Evolutionary conservation across 2,113 vertebrate genomes (phyloP), one percentile per base, ranked within the genome.

Genomic region (Petrocephalus microphthalmus): DNA sequence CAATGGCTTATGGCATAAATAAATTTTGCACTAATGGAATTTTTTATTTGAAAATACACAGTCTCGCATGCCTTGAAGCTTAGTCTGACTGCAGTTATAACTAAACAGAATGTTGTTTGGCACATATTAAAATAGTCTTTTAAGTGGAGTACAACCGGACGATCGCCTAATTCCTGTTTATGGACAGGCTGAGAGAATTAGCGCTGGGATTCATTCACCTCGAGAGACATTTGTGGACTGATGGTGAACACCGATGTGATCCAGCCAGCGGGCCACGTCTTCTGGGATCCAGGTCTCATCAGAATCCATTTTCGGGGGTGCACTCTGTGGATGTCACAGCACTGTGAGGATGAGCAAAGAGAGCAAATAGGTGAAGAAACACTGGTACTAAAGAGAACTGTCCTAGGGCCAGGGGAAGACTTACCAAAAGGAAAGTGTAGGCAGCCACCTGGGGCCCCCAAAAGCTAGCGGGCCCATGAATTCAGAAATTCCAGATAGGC

Each of bases 211-310:
- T 13, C 64, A 71, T 15, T 74, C 71, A 78, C 94, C 94, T 90
- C 51, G 92, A 92, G 91, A 93, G 87, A 90, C 88, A 91, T 49
- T 93, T 88, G 91, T 90, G 90, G 95, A 64, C 52, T 83, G 94
- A 37, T 94, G 92, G 90, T 93, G 94, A 52, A 94, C 91, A 90
- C 95, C 95, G 88, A 91, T 89, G 71, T 90, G 94, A 82, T 94
- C 89, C 88, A 96, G 87, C 95, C 95, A 96, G 89, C 92, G 91
- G 37, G 90, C 87, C 91, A 92, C 93, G 91, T 96, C 95, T 85
- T 96, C 95, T 91, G 95, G 92, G 87, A 94, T 92, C 95, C 96
- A 96, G 87, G 90, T 93, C 89, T 95, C 95, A 91, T 71, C 87
- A 82, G 93, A 91, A 51, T 96, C 96, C 96, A 96, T 96, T 87